Evolutionary conservation across 2,113 vertebrate species (phyloP).

Genomic region (Etheostoma cragini): DNA sequence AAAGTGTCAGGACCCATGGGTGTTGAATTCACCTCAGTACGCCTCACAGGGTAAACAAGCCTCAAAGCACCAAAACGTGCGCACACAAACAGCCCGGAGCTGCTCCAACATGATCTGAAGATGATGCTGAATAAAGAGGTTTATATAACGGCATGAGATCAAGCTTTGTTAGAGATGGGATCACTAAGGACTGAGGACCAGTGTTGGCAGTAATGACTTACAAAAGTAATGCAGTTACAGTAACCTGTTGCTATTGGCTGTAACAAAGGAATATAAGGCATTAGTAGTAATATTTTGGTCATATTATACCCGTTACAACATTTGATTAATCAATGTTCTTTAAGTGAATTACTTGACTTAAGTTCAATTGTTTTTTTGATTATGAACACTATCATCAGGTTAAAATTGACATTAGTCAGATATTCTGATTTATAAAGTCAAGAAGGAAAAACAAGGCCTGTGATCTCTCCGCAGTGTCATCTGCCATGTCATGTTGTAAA

Average conservation of each 20-base stretch:
- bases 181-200: not conserved
- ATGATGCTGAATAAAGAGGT: slow-evolving; percentile 6
- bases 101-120: slow-evolving; percentile 24
- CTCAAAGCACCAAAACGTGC: slow-evolving; percentile 38
- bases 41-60: slow-evolving; percentile 61
- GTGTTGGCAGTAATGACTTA: too few relatives aligned
- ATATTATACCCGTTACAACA: too few relatives aligned
- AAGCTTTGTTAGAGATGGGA: not conserved
- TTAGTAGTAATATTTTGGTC: too few relatives aligned
- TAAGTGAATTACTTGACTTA: not conserved
- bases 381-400: not conserved
- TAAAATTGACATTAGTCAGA: too few relatives aligned
- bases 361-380: not conserved
- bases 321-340: not conserved
- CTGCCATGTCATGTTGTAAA: too few relatives aligned
- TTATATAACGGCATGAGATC: slow-evolving; percentile 5
- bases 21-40: slow-evolving; percentile 50
- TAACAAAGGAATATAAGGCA: too few relatives aligned
- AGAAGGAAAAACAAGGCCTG: too few relatives aligned
- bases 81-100: slow-evolving; percentile 44
- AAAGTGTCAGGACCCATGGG: slow-evolving; percentile 64
- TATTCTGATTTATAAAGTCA: too few relatives aligned
- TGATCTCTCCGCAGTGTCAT: too few relatives aligned
- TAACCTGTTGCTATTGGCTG: too few relatives aligned
- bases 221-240: too few relatives aligned